Evolutionary conservation across 2,888 invertebrate species (phyloP).

Genomic region (Cepaea hortensis): DNA sequence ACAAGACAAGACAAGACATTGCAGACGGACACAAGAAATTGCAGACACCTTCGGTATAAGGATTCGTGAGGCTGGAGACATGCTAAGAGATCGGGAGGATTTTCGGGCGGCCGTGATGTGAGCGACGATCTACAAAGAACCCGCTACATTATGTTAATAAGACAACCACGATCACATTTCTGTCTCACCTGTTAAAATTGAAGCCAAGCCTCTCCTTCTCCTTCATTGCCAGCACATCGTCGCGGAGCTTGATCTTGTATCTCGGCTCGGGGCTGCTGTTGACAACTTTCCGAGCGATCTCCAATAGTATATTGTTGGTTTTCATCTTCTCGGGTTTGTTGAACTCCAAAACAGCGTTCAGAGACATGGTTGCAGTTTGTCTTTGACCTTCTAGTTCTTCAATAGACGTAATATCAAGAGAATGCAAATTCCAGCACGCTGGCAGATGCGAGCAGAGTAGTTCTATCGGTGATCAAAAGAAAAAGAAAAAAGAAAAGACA

Average conservation of each 20-base stretch:
- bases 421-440: neutral
- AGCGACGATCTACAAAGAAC: no score
- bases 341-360: neutral
- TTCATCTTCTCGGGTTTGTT: neutral
- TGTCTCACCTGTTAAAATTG: conserved; percentile 32
- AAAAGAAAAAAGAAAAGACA: neutral
- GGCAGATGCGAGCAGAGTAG: neutral
- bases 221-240: conserved; percentile 36
- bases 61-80: no score
- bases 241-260: conserved; percentile 32
- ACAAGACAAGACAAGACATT: no score
- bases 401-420: neutral
- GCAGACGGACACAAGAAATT: no score
- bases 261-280: conserved; percentile 17
- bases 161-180: neutral
- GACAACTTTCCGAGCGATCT: conserved; percentile 23
- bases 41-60: no score
- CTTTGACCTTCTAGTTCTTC: neutral
- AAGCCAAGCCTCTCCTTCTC: conserved; percentile 39
- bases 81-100: no score
- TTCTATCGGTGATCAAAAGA: neutral
- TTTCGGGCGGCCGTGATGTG: no score
- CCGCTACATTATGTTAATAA: neutral
- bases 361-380: neutral
- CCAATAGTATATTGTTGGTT: neutral